Evolutionary conservation across 2,888 invertebrate species (phyloP), one percentile per base, ranked within the genome.

Genomic region (Clitarchus hookeri): DNA sequence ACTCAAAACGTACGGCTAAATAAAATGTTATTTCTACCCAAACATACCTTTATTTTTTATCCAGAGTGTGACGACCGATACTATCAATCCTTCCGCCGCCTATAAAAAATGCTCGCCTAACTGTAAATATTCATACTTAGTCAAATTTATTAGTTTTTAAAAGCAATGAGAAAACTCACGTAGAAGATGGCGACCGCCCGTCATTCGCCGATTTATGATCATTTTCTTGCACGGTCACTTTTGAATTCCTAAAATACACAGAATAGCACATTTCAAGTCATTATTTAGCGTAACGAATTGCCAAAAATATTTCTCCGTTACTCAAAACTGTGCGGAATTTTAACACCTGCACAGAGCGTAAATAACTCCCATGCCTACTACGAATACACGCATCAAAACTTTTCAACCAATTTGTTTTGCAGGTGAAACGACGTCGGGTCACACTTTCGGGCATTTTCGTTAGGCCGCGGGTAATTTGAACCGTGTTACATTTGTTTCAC

Each of bases 101-200:
- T 84, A 86, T 86, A 83, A 84, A 23, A 84, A 86, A 79, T 84
- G 23, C 25, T 83, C 84, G 77, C 85, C 87, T 86, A 87, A 85
- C 83, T 85, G 86, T 83, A 85, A 77, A 84, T 85, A 85, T 65
- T 83, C 86, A 87, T 87, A 86, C 83, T 88, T 85, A 87, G 86
- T 87, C 85, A 85, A 87, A 87, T 87, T 87, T 87, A 87, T 85
- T 87, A 86, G 83, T 87, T 89, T 88, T 88, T 89, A 89, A 89
- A 89, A 89, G 90, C 90, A 90, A 90, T 89, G 90, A 90, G 90
- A 91, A 93, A 92, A 92, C 91, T 92, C 91, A 92, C 92, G 91
- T 92, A 92, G 92, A 93, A 93, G 93, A 93, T 93, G 93, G 93
- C 93, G 93, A 93, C 92, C 92, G 92, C 91, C 91, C 91, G 91